A percentile compares a stretch with the other conserved stretches of the same genome.
phyloP scores from a whole-genome alignment of 2,888 invertebrate species.

The Nomada ferruginata region DNA sequence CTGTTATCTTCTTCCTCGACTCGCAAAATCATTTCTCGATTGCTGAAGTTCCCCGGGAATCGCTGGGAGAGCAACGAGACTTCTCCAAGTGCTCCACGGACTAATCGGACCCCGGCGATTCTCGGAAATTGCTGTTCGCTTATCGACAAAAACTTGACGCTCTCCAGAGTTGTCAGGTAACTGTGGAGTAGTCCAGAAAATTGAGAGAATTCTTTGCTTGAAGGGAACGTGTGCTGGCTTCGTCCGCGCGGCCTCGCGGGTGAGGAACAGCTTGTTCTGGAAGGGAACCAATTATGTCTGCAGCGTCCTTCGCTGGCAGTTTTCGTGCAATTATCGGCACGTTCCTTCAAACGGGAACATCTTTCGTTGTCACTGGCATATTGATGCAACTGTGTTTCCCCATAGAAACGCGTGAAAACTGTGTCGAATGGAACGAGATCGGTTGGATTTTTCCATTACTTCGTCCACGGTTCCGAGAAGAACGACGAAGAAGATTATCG shows the following conservation, averaged over 20 bases:
- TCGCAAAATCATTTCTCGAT: not conserved
- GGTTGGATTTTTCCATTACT: not conserved
- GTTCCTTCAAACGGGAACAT: slow-evolving; percentile 49
- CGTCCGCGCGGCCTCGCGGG: slow-evolving; percentile 7
- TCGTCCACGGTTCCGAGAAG: not conserved
- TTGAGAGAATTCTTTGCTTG: not conserved
- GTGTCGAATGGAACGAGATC: not conserved
- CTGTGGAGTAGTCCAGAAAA: no score
- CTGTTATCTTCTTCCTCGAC: not conserved
- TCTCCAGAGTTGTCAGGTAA: not conserved
- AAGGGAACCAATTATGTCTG: slow-evolving; percentile 64
- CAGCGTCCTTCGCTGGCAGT: slow-evolving; percentile 46
- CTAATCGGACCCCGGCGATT: not conserved
- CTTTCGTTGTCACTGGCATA: slow-evolving; percentile 26
- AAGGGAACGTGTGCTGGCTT: slow-evolving; percentile 8
- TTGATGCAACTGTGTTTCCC: not conserved
- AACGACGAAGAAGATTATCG: not conserved
- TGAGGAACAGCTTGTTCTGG: slow-evolving; percentile 27
- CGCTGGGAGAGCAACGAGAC: not conserved
- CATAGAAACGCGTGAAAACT: not conserved
- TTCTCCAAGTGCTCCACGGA: not conserved
- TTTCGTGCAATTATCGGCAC: slow-evolving; percentile 61
- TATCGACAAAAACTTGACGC: slow-evolving; percentile 10
- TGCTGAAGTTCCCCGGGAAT: not conserved
- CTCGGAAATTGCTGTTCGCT: slow-evolving; percentile 21